Base-by-base conservation (phyloP, 2,888 invertebrate genomes). In the Cabera pusaria region DNA sequence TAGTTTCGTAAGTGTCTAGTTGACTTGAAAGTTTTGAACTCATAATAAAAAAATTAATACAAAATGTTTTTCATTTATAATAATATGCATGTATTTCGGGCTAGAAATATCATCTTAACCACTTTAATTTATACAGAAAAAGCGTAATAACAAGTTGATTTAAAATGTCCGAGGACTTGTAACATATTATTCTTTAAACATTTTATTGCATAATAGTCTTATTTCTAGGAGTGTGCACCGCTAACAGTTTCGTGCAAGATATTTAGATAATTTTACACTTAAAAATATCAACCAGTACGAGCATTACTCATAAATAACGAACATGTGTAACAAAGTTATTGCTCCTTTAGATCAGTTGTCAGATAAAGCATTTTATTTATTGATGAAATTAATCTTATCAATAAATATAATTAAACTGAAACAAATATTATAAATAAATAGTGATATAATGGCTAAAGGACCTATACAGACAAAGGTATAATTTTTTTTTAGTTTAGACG, bases 371-470 rank as follows among this genome's bases (percentile, higher is more conserved):
- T n/a, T n/a, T n/a, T n/a, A n/a, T n/a, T n/a, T n/a, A n/a, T n/a
- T n/a, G n/a, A n/a, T n/a, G n/a, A n/a, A n/a, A n/a, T n/a, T n/a
- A n/a, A n/a, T n/a, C n/a, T n/a, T n/a, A 49, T 48, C 39, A 38
- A 46, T 41, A 22, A 27, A 27, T 48, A 45, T 48, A 41, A 50
- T 23, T 46, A 27, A 48, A 56, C 56, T 45, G 59, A 65, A 69
- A 71, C 60, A 78, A 75, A 66, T 58, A 59, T 46, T 44, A 45
- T 41, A 61, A 79, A 83, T 78, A 83, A 83, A 84, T 82, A 83
- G 72, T 68, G 64, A 52, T 76, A 72, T 73, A 78, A 75, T 76
- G 63, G 67, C 74, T 76, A 72, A 70, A 67, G 64, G 53, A 68
- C 75, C 82, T 65, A 68, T 57, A 69, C 59, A 64, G 9, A 24